Percentiles rank a stretch among this genome's conserved stretches.
phyloP scores from a whole-genome alignment of 2,113 vertebrate genomes.

The Amphilophus citrinellus region DNA sequence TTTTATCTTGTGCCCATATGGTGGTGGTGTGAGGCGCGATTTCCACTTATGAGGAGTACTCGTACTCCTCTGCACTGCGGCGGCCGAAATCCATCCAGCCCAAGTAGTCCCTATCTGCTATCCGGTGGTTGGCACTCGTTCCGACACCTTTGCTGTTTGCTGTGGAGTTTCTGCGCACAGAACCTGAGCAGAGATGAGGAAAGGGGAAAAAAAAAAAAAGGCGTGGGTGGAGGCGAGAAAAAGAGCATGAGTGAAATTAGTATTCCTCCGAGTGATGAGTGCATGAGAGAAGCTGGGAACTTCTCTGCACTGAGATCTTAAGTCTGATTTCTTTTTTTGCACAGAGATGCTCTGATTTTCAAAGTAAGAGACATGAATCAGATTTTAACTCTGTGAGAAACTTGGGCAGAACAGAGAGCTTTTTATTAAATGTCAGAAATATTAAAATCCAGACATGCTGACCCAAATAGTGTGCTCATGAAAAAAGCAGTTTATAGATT shows the following conservation, averaged over 20 bases:
- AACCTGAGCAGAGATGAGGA: conserved; percentile 73
- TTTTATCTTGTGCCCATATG: conserved; percentile 69
- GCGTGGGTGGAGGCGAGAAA: neutral
- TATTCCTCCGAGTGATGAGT: neutral
- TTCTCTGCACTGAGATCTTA: neutral
- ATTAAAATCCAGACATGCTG: neutral
- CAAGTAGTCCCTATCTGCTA: conserved; percentile 95
- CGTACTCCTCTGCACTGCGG: conserved; percentile 94
- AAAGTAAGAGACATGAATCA: neutral
- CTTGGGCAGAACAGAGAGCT: neutral
- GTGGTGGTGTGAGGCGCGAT: conserved; percentile 31
- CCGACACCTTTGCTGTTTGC: conserved; percentile 83
- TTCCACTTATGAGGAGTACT: conserved; percentile 88
- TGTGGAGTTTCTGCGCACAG: conserved; percentile 85
- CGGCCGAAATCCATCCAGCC: conserved; percentile 99
- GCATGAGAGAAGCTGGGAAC: neutral
- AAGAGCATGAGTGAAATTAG: neutral
- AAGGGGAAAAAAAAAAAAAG: neutral
- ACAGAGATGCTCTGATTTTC: neutral
- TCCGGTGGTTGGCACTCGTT: conserved; percentile 87
- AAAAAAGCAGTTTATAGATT: neutral
- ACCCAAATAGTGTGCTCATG: neutral
- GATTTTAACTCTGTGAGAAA: neutral
- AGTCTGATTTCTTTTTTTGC: conserved; percentile 10
- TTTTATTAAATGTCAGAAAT: neutral